A percentile compares a stretch with the other conserved stretches of the same genome.
These are phyloP conservation scores for Coturnix japonica DNA, from an alignment of 2,113 vertebrate genomes.

Conservation along the genomic window DNA sequence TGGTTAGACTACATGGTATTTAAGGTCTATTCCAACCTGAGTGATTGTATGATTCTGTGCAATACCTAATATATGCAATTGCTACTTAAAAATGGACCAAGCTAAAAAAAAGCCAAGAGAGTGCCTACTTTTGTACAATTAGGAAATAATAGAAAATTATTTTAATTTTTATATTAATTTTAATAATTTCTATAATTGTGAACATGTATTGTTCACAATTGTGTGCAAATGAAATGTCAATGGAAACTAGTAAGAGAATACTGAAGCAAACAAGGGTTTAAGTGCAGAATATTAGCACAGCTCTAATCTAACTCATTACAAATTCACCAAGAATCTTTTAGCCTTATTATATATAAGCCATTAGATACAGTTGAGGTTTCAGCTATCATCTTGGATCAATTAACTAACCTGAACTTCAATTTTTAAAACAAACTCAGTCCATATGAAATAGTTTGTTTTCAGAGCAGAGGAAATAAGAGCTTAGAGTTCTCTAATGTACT, in stretches of 20 bases:
- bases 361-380: constrained; percentile 3
- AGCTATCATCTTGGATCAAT: neutral
- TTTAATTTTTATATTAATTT: too few species aligned
- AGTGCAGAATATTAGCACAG: neutral
- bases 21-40: too few species aligned
- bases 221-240: constrained; percentile 21
- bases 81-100: neutral
- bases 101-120: constrained; percentile 9
- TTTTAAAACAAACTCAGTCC: neutral
- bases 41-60: too few species aligned
- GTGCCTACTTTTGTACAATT: neutral
- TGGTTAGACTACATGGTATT: too few species aligned
- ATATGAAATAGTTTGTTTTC: neutral
- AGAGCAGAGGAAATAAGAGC: neutral
- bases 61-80: neutral
- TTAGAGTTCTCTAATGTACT: neutral
- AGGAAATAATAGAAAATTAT: neutral
- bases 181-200: too few species aligned
- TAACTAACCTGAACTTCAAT: neutral
- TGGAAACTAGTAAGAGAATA: constrained; percentile 10
- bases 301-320: constrained; percentile 25
- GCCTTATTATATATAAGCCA: neutral
- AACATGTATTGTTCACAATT: constrained; percentile 17
- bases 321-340: neutral
- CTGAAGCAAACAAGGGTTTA: neutral